Evolutionary conservation across 2,113 vertebrate species (phyloP).

Genomic region (Myotis yumanensis): DNA sequence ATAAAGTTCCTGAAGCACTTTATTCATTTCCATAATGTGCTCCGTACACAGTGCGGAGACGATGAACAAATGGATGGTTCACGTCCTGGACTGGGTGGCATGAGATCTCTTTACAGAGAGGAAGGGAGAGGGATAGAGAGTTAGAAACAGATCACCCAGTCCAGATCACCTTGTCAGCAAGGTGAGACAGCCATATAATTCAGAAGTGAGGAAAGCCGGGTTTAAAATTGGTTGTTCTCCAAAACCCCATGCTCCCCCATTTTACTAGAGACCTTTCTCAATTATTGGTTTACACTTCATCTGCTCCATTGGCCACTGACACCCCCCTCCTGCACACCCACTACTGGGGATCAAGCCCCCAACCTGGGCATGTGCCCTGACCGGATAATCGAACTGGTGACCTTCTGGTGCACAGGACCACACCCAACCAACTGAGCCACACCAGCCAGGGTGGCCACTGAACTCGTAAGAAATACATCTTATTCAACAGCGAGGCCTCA

Average conservation of each 20-base stretch:
- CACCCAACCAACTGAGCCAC: background rate
- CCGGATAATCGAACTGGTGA: background rate
- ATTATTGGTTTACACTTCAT: background rate
- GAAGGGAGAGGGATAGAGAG: no score
- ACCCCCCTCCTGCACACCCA: background rate
- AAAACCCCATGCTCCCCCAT: background rate
- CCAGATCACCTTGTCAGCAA: no score
- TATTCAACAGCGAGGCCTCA: background rate
- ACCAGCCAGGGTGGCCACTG: background rate
- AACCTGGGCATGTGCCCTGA: background rate
- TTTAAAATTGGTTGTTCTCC: background rate
- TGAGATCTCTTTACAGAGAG: no score
- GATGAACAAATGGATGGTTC: no score
- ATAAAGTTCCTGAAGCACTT: background rate
- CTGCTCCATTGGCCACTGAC: background rate
- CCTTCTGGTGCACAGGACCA: background rate
- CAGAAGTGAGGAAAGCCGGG: background rate
- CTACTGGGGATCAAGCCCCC: background rate
- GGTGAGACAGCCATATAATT: background rate
- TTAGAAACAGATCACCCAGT: no score
- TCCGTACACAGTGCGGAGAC: no score
- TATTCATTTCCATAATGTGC: no score
- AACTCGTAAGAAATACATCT: background rate
- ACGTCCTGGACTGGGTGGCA: no score
- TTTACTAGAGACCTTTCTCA: background rate